Evolutionary conservation across 2,113 vertebrate genomes (phyloP).

Genomic region (Hoplias malabaricus): DNA sequence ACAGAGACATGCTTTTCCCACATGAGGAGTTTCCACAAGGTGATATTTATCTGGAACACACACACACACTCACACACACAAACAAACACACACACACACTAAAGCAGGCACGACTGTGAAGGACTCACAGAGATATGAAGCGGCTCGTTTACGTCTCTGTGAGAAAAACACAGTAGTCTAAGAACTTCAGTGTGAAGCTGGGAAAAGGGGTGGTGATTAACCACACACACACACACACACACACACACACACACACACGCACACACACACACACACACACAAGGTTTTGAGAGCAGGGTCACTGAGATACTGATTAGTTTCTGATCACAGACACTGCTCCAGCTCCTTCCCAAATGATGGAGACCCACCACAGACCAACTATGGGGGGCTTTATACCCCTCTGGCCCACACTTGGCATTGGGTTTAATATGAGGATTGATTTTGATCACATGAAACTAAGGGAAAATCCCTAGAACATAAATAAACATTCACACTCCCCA

Average conservation of each 20-base stretch:
- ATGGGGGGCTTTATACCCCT: no score
- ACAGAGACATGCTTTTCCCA: no score
- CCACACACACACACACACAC: neutral
- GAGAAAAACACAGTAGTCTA: constrained; percentile 8
- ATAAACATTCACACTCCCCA: neutral
- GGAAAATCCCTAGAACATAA: neutral
- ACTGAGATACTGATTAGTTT: no score
- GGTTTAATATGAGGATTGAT: no score
- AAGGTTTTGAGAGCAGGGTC: no score
- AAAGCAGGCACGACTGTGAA: no score
- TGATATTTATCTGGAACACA: constrained; percentile 52
- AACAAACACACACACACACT: neutral
- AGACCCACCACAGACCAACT: no score
- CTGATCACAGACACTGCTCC: no score
- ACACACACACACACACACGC: neutral
- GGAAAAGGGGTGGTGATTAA: constrained; percentile 9
- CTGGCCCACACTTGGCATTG: no score
- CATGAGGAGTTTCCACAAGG: no score
- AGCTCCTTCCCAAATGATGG: no score
- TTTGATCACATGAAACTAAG: no score
- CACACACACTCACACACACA: constrained; percentile 47
- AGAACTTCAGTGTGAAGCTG: constrained; percentile 20
- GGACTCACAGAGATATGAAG: constrained; percentile 8
- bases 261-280: constrained; percentile 34
- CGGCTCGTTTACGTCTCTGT: neutral